phyloP scores from a whole-genome alignment of 2,797 vertebrate genomes.

The Bradypus variegatus region DNA sequence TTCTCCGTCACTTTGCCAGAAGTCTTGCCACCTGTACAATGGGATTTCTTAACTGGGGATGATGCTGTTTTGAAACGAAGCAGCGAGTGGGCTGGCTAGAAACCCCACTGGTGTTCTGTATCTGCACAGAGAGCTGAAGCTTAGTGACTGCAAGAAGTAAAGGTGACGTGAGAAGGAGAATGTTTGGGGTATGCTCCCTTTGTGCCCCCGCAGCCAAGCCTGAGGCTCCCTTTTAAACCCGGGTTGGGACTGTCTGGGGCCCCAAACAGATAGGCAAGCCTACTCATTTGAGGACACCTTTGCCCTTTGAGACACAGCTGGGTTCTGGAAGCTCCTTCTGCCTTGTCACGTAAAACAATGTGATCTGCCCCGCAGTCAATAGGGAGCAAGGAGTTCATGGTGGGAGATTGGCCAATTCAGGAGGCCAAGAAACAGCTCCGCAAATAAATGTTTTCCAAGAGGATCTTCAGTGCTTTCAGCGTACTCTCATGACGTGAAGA shows the following conservation, averaged over 20 bases:
- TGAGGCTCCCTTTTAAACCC: not conserved
- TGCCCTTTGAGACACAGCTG: not conserved
- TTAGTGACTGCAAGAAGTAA: not conserved
- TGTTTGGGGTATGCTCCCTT: not conserved
- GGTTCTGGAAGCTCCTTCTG: slow-evolving; percentile 8
- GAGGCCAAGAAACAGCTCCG: not conserved
- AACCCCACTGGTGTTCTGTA: not conserved
- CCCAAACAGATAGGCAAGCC: too few species aligned
- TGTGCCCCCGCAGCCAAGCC: not conserved
- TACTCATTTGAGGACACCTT: not conserved
- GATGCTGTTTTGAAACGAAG: not conserved
- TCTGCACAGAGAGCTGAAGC: not conserved
- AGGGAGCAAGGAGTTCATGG: not conserved
- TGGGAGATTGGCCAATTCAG: slow-evolving; percentile 12
- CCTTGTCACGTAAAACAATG: not conserved
- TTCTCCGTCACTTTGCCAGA: not conserved
- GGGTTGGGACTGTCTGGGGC: not conserved
- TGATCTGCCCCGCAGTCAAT: not conserved
- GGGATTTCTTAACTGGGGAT: slow-evolving; percentile 24
- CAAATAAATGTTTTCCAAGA: not conserved
- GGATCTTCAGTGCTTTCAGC: not conserved
- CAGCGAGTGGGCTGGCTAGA: not conserved
- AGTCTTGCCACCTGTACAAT: not conserved
- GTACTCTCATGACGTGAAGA: not conserved
- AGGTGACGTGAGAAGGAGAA: not conserved